Base-by-base conservation (phyloP, 1,140 invertebrate genomes). In the Stegodyphus dumicola region DNA sequence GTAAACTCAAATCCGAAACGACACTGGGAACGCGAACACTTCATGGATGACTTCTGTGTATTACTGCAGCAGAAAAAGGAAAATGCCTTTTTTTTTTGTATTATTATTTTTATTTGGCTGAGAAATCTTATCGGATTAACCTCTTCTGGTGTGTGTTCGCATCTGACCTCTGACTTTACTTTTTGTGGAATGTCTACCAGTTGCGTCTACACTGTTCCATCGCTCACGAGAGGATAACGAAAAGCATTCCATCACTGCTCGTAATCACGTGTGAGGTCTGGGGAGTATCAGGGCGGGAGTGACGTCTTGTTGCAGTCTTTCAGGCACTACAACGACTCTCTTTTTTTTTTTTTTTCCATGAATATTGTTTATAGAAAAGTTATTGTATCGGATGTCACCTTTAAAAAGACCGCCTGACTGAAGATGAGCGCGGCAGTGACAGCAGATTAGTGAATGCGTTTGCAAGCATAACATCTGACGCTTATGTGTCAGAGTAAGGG, bases 211-310 rank as follows among this genome's bases (percentile, higher is more conserved):
- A 17, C 15, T 67, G 17, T 60, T 60, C 9, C 56, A 60, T 60
- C 9, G 56, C 56, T 9, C 9, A 60, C 17, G 65, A 64, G 74
- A 76, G 64, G 51, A 33, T 52, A 53, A 60, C 18, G 51, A 9
- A 18, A 33, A 53, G 53, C 77, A 80, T 70, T 80, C 77, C 71
- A 10, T 13, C 6, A 18, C 48, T 49, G 33, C 64, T 54, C 48
- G 75, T 66, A 78, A 78, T 80, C 77, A 80, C 77, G 67, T 80
- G 66, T 69, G 77, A 71, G 77, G 67, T 49, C 77, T 80, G 77
- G 77, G 13, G 7, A 71, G 77, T 80, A 60, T 80, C 77, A 80
- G 33, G 52, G n/a, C 7, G 13, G 13, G 18, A 18, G 66, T 79
- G 71, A 74, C 71, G 17, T 74, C 49, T 54, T 15, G 71, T 52